Conservation (phyloP, 2,888 invertebrate species). For the Eurois occulta region DNA sequence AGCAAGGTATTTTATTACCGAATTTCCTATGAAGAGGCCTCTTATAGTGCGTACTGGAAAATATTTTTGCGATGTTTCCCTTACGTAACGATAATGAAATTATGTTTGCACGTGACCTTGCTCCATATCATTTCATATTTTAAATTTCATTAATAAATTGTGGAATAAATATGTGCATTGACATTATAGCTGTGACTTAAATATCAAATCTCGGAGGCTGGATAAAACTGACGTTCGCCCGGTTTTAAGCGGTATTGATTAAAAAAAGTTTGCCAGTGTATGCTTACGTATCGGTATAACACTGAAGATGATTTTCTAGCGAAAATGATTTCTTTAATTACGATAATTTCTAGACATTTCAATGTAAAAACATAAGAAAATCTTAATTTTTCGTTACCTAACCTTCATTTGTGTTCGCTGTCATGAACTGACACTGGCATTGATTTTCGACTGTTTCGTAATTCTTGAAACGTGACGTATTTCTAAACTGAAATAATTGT, state of each 20-base stretch:
- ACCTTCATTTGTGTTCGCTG: conserved; percentile 67
- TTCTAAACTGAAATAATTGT: conserved; percentile 6
- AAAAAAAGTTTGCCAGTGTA: conserved; percentile 15
- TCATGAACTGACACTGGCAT: conserved; percentile 72
- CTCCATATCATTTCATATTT: conserved; percentile 71
- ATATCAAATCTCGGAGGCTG: conserved; percentile 45
- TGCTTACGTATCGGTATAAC: conserved; percentile 30
- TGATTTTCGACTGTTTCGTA: conserved; percentile 71
- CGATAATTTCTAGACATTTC: not conserved
- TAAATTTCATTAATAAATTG: conserved; percentile 33
- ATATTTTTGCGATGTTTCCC: conserved; percentile 71
- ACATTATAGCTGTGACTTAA: not conserved
- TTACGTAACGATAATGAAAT: conserved; percentile 88
- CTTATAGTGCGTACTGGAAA: conserved; percentile 12
- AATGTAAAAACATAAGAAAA: conserved; percentile 46
- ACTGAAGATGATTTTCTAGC: not conserved
- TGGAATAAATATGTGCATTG: conserved; percentile 12
- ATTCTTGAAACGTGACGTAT: conserved; percentile 28
- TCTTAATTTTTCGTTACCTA: conserved; percentile 70
- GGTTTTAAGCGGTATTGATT: conserved; percentile 59
- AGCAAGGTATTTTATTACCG: conserved; percentile 22
- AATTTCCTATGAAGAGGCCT: not conserved
- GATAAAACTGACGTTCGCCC: conserved; percentile 31
- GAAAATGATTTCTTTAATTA: not conserved
- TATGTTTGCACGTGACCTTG: conserved; percentile 89